Evolutionary conservation across 1,140 invertebrate genomes (phyloP), one percentile per base, ranked within the genome.

Genomic region (Aradophagus sp.): DNA sequence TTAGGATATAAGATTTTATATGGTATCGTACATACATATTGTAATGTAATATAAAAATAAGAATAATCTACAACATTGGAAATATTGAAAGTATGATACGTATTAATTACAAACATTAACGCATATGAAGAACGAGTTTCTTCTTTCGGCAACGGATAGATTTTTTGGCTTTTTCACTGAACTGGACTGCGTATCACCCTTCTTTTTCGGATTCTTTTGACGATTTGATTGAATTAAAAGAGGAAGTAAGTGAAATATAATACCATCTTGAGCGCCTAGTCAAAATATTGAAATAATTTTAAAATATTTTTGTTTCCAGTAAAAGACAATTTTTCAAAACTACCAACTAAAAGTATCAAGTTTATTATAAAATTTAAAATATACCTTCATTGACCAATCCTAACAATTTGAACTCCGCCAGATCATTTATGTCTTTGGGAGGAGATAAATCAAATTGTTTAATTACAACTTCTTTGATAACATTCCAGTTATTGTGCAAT

Each of bases 401-500:
- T 11, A 31, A 31, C n/a, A 31, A 31, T 31, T 31, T 31, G n/a
- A 31, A 31, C 4, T 31, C 29, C n/a, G 29, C n/a, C n/a, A 31
- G 29, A 31, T 31, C 29, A 3, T 31, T 11, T 31, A 8, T 11
- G n/a, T 31, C n/a, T 11, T 31, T 31, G 4, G 29, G 29, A 31
- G 29, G 29, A 5, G 29, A 31, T 31, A 31, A 31, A 8, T 10
- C n/a, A 3, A 31, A 3, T 31, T 11, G 29, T 8, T 31, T 6
- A 31, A 31, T 31, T 4, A 31, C 29, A 31, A 31, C 29, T 11
- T 31, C 4, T 11, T 31, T 31, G n/a, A 31, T 31, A 5, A 11
- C n/a, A 10, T 3, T 10, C n/a, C 29, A 31, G 29, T 31, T 31
- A 3, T 31, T 11, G 2, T 31, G 4, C 29, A 31, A 31, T 10